These are phyloP conservation scores for Corythaixoides concolor DNA, from an alignment of 2,113 vertebrate species.

Conservation along the genomic window DNA sequence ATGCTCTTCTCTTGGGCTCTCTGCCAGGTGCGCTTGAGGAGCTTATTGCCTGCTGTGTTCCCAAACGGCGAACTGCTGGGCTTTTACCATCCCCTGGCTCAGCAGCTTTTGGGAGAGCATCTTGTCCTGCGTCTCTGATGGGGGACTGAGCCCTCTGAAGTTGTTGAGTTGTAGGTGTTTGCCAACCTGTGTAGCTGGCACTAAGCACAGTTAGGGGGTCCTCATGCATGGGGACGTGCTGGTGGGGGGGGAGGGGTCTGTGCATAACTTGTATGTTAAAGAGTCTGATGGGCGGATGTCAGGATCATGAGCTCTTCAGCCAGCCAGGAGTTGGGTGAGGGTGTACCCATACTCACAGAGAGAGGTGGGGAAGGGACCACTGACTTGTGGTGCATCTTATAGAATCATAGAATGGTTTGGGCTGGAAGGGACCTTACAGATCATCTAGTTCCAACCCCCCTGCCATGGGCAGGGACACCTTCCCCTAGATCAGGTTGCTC, in stretches of 20 bases:
- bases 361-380: neutral
- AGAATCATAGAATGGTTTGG: too few species aligned
- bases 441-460: too few species aligned
- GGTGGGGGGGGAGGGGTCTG: neutral
- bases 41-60: neutral
- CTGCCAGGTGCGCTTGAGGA: neutral
- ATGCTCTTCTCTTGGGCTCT: neutral
- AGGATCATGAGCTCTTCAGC: neutral
- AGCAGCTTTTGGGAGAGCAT: neutral
- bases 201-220: neutral
- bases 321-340: neutral
- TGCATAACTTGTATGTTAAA: neutral
- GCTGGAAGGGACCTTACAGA: too few species aligned
- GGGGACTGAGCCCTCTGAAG: neutral
- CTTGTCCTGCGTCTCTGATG: neutral
- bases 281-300: neutral
- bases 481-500: too few species aligned
- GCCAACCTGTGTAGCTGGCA: neutral
- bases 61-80: too few species aligned
- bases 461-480: too few species aligned
- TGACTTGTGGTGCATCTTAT: neutral
- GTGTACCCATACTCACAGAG: neutral
- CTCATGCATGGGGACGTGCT: fast-evolving
- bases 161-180: neutral
- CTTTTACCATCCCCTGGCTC: neutral